phyloP scores from a whole-genome alignment of 2,888 invertebrate species.

The Emesis castigata region DNA sequence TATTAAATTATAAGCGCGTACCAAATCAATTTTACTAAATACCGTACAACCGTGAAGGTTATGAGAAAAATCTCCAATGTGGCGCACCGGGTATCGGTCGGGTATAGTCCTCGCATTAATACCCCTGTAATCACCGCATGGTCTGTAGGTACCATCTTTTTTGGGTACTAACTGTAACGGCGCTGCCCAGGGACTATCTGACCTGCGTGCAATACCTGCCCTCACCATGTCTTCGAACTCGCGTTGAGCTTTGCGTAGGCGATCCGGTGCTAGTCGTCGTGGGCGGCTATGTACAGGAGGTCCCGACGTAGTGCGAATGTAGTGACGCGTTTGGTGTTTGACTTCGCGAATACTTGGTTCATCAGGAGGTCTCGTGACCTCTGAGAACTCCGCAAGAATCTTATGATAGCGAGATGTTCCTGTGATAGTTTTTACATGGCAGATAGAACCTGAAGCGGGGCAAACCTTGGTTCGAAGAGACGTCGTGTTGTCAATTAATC shows the following conservation, averaged over 20 bases:
- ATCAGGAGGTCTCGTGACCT: too few relatives aligned
- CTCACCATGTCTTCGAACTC: constrained; percentile 64
- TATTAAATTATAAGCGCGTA: background rate
- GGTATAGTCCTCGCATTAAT: background rate
- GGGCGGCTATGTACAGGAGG: constrained; percentile 44
- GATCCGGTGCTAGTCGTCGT: constrained; percentile 59
- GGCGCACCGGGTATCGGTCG: background rate
- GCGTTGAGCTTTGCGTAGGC: constrained; percentile 45
- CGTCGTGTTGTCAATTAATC: too few relatives aligned
- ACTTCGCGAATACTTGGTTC: too few relatives aligned
- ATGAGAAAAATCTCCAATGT: background rate
- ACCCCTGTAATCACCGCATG: constrained; percentile 70
- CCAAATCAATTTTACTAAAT: background rate
- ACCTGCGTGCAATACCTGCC: constrained; percentile 58
- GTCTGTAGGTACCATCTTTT: constrained; percentile 70
- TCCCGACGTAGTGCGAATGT: constrained; percentile 51
- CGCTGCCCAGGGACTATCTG: constrained; percentile 67
- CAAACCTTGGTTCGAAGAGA: too few relatives aligned
- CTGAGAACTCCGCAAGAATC: too few relatives aligned
- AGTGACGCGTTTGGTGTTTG: too few relatives aligned
- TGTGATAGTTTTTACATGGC: too few relatives aligned
- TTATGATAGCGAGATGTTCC: too few relatives aligned
- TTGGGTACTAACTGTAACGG: constrained; percentile 70
- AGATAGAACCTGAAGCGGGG: too few relatives aligned
- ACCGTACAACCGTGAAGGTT: background rate